Base-by-base conservation (phyloP, 2,797 vertebrate genomes). In the Neostethus bicornis region DNA sequence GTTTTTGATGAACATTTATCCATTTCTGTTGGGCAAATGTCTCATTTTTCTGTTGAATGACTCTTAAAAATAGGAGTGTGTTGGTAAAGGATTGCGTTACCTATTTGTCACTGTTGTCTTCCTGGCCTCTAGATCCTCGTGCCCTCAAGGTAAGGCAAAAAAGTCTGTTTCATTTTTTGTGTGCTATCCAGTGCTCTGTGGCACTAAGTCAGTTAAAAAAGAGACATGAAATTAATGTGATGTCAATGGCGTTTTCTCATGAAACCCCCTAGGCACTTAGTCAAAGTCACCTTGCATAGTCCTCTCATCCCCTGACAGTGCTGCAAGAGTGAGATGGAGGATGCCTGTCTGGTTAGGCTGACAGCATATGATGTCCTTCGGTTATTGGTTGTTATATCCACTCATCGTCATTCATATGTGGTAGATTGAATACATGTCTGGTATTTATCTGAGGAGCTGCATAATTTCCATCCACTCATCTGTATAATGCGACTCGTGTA, bases 241-340 rank as follows among this genome's bases (percentile, higher is more conserved):
- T 85, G 87, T 90, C 85, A 79, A 77, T 89, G 84, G 79, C 81
- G 72, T 90, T 89, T 89, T 85, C 84, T 80, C 79, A 74, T 74
- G 67, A 81, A 87, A 87, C 87, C 90, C 59, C 85, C 80, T 81
- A 89, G 91, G 90, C 88, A 84, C 75, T 85, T 75, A 81, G 82
- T 92, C 89, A 91, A 91, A 91, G 91, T 92, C 90, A 92, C 90
- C 90, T 91, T 92, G 88, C 63, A 56, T 82, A 84, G 84, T 89
- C 83, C 83, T 87, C 81, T 67, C 77, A 73, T 88, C 88, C 83
- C 85, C 66, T 84, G 89, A 91, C 89, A 80, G 86, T 83, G 57
- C 76, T 62, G 63, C 38, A 75, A 85, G 79, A 89, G 86, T 81
- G 86, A 90, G 82, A 89, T 82, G 81, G 84, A 90, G 78, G 80